phyloP scores from a whole-genome alignment of 2,113 vertebrate genomes.

The Ifrita kowaldi region DNA sequence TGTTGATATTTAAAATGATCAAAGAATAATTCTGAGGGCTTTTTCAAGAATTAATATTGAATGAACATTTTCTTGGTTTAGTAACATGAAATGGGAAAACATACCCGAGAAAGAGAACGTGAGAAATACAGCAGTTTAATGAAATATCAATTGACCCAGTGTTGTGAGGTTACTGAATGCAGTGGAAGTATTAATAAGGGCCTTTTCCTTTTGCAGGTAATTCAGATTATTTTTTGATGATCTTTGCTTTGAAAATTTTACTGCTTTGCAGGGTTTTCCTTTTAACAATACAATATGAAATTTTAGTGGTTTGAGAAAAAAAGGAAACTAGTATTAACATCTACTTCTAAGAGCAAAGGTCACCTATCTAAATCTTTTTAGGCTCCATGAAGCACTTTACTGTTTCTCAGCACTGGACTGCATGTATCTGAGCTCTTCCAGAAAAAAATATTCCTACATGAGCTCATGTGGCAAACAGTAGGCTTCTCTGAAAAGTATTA shows the following conservation, averaged over 20 bases:
- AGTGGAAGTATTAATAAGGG: conserved; percentile 6
- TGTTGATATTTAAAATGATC: conserved; percentile 15
- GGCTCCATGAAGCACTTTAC: neutral
- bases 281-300: neutral
- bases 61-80: conserved; percentile 4
- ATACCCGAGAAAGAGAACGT: neutral
- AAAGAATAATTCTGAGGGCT: conserved; percentile 37
- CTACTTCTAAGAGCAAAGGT: neutral
- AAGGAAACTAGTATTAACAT: neutral
- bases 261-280: neutral
- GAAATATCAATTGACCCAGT: conserved; percentile 27
- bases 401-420: neutral
- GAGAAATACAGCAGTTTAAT: conserved; percentile 15
- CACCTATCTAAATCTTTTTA: neutral
- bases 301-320: neutral
- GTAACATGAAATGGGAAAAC: conserved; percentile 10
- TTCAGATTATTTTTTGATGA: conserved; percentile 32
- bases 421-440: neutral
- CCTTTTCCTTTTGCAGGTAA: conserved; percentile 3
- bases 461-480: neutral
- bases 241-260: neutral
- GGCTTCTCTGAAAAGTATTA: neutral
- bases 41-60: conserved; percentile 30
- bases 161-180: neutral
- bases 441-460: neutral